Evolutionary conservation across 2,797 vertebrate species (phyloP).

Genomic region (Syngnathus rostellatus): DNA sequence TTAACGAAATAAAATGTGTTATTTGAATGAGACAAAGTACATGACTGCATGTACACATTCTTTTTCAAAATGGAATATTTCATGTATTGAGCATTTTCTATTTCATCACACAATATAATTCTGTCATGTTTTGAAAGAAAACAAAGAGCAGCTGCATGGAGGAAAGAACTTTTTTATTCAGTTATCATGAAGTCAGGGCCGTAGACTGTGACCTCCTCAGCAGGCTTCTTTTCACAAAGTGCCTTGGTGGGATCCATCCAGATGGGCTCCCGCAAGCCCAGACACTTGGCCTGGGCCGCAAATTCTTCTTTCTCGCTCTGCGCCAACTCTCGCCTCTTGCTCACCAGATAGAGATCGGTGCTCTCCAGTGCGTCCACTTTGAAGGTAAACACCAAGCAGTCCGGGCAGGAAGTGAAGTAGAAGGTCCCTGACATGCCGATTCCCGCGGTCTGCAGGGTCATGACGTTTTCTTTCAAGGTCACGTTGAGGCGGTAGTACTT

Average conservation of each 20-base stretch:
- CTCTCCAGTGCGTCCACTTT: background rate
- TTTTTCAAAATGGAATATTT: too few relatives aligned
- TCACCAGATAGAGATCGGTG: constrained; percentile 15
- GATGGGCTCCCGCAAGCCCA: constrained; percentile 11
- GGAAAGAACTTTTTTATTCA: background rate
- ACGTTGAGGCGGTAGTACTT: constrained; percentile 7
- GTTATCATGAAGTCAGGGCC: constrained; percentile 1
- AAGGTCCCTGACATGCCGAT: constrained; percentile 5
- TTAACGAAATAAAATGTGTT: too few relatives aligned
- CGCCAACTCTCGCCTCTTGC: constrained; percentile 13
- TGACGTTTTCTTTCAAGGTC: constrained; percentile 11
- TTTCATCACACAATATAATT: too few relatives aligned
- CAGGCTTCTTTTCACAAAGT: constrained; percentile 2
- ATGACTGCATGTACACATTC: too few relatives aligned
- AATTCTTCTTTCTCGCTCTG: constrained; percentile 14
- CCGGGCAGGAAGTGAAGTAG: constrained; percentile 10
- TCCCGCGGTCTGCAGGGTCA: constrained; percentile 8
- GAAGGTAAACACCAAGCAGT: constrained; percentile 16
- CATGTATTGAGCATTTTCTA: too few relatives aligned
- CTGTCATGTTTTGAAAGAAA: background rate
- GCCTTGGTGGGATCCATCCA: constrained; percentile 15
- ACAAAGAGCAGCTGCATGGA: background rate
- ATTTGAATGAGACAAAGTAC: too few relatives aligned
- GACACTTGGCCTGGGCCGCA: constrained; percentile 14
- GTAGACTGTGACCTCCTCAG: background rate